Conservation (phyloP, 2,113 vertebrate genomes). For the Odocoileus virginianus region DNA sequence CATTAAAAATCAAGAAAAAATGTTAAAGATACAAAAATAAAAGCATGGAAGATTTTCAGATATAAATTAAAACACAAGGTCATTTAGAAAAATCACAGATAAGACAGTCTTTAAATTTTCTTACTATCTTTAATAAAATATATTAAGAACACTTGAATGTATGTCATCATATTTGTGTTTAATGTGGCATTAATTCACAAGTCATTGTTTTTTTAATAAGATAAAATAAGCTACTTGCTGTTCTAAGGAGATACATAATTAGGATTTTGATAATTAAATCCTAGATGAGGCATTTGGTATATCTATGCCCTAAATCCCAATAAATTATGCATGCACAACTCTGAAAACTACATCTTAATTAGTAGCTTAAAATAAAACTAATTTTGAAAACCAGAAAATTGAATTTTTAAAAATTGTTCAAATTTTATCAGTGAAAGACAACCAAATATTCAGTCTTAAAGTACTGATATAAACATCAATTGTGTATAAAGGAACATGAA, state of each 20-base stretch:
- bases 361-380: slow-evolving; percentile 58
- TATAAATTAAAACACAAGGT: neutral
- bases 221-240: slow-evolving; percentile 49
- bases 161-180: slow-evolving; percentile 10
- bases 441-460: neutral
- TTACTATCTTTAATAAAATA: neutral
- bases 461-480: neutral
- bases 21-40: neutral
- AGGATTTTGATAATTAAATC: slow-evolving; percentile 63
- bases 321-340: slow-evolving; percentile 62
- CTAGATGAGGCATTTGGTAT: slow-evolving; percentile 43
- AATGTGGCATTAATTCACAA: slow-evolving; percentile 53
- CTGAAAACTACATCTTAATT: slow-evolving; percentile 60
- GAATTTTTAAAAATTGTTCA: slow-evolving; percentile 14
- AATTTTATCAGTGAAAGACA: slow-evolving; percentile 40
- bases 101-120: neutral
- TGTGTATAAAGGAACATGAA: neutral
- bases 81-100: neutral
- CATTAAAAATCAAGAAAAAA: neutral
- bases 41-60: neutral
- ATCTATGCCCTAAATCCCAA: slow-evolving; percentile 35
- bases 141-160: neutral
- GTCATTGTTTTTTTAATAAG: slow-evolving; percentile 53
- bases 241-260: slow-evolving; percentile 53
- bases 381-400: slow-evolving; percentile 42